Evolutionary conservation across 2,113 vertebrate species (phyloP).

Genomic region (Chauna torquata): DNA sequence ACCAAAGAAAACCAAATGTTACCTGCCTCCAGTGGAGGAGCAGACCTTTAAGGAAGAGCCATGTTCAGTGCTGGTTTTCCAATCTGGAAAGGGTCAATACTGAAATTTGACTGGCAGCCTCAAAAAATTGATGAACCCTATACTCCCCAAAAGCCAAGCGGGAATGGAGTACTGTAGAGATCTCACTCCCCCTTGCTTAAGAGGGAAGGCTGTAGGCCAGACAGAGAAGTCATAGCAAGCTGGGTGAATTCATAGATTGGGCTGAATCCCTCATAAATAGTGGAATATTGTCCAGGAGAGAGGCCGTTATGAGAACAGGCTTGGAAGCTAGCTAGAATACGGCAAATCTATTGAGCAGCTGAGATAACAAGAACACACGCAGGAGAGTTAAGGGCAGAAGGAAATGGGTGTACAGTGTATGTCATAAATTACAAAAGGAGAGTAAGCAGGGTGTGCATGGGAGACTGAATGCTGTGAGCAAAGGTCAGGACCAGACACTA

Average conservation of each 20-base stretch:
- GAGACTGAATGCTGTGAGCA: constrained; percentile 60
- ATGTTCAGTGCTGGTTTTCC: not conserved
- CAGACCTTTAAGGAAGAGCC: not conserved
- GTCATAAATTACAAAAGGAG: constrained; percentile 65
- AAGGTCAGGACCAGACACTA: constrained; percentile 67
- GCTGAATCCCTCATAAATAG: not conserved
- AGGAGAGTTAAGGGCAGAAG: constrained; percentile 64
- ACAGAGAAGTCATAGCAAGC: not conserved
- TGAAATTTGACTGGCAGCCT: not conserved
- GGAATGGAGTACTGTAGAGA: not conserved
- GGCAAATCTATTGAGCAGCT: constrained; percentile 61
- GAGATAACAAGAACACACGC: constrained; percentile 72
- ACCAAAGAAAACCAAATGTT: not conserved
- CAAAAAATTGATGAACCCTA: not conserved
- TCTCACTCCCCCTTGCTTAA: not conserved
- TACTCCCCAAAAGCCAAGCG: not conserved
- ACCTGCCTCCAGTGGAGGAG: not conserved
- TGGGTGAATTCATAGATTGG: not conserved
- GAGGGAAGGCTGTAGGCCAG: not conserved
- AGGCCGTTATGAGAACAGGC: not conserved
- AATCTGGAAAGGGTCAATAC: not conserved
- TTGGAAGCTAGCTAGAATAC: constrained; percentile 35
- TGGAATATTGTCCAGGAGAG: not conserved
- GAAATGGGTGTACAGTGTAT: constrained; percentile 72
- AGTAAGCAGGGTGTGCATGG: constrained; percentile 66